Base-by-base conservation (phyloP, 2,888 invertebrate species). In the Parelbella ahira region DNA sequence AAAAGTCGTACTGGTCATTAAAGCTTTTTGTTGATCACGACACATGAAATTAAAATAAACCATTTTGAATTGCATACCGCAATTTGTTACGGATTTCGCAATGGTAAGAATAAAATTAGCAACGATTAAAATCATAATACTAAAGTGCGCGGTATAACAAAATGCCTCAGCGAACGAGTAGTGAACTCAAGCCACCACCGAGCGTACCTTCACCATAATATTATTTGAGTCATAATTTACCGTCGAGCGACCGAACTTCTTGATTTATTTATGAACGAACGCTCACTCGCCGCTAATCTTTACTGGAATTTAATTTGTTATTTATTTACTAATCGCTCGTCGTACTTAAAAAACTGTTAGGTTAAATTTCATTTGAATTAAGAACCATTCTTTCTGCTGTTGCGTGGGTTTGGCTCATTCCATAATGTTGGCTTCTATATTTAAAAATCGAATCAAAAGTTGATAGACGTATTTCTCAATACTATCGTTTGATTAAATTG, bases 181-280 rank as follows among this genome's bases (percentile, higher is more conserved):
- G 25, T 48, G 44, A 44, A 44, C 37, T 38, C 43, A 41, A 49
- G 44, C 48, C 50, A 51, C 29, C 42, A 37, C 48, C 38, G 34
- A 50, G 53, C 51, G 51, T 53, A 57, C 53, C 74, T 77, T 77
- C 68, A 75, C 73, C 78, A 78, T 81, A 78, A 78, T 80, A 80
- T 81, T 80, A 80, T 80, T 80, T 73, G 72, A 83, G 68, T 73
- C 78, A 81, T 83, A 83, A 78, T 79, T 81, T 76, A 82, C 71
- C 63, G 63, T 59, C 61, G 60, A 60, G 60, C 64, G 71, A 71
- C 66, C 60, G 60, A 62, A 43, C 57, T 56, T 50, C 67, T 71
- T 87, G 87, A 87, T 86, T 86, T 86, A 84, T 87, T 79, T 83
- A 80, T 69, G 77, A 74, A 68, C 41, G 34, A 74, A 65, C 71